These are phyloP conservation scores for Omphaloscelis lunosa DNA, from an alignment of 2,888 invertebrate species.

Conservation along the genomic window DNA sequence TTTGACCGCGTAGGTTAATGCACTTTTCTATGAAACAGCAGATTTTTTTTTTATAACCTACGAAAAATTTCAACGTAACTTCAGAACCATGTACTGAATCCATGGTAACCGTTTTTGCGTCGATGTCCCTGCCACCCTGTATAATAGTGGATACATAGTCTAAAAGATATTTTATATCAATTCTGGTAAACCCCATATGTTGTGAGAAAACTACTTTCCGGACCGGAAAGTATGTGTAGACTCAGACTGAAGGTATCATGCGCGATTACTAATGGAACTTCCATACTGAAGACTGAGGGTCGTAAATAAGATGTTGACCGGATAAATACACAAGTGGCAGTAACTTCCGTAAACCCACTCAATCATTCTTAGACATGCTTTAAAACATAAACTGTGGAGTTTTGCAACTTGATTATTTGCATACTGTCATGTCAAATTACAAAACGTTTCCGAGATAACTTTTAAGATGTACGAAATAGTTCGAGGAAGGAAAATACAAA, in stretches of 20 bases:
- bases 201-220: constrained; percentile 6
- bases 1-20: too few species aligned
- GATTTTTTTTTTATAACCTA: too few species aligned
- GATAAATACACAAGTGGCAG: background rate
- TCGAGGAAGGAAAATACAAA: constrained; percentile 11
- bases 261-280: background rate
- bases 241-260: background rate
- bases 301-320: background rate
- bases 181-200: background rate
- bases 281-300: background rate
- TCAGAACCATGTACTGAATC: too few species aligned
- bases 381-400: background rate
- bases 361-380: background rate
- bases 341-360: background rate
- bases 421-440: background rate
- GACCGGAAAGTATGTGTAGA: constrained; percentile 14
- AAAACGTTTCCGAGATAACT: background rate
- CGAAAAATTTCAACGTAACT: too few species aligned
- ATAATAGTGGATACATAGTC: too few species aligned
- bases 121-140: too few species aligned
- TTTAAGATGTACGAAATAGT: background rate
- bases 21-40: too few species aligned
- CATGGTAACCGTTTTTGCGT: too few species aligned
- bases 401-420: background rate
- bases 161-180: too few species aligned